phyloP scores from a whole-genome alignment of 2,888 invertebrate genomes.

The Lasioglossum pauxillum region DNA sequence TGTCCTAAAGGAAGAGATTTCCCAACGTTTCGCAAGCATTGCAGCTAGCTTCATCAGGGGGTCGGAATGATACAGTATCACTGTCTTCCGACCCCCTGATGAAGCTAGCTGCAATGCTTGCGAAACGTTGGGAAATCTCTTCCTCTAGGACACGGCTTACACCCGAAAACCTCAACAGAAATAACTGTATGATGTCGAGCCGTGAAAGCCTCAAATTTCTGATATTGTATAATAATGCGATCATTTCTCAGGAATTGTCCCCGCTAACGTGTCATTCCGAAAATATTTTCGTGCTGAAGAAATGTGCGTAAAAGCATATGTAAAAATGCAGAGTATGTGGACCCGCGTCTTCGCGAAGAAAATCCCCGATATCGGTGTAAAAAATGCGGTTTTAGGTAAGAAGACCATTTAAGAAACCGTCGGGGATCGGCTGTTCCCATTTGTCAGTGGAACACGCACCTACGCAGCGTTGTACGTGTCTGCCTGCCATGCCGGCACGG shows the following conservation, averaged over 20 bases:
- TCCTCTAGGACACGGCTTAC: too few species aligned
- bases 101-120: too few species aligned
- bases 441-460: slow-evolving; percentile 19
- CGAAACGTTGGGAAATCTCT: too few species aligned
- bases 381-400: slow-evolving; percentile 10
- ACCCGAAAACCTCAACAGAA: too few species aligned
- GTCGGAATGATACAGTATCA: too few species aligned
- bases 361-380: neutral
- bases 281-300: slow-evolving; percentile 1
- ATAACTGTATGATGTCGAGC: too few species aligned
- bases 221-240: neutral
- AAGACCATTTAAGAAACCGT: slow-evolving; percentile 19
- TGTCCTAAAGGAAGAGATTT: too few species aligned
- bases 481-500: slow-evolving; percentile 1
- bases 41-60: too few species aligned
- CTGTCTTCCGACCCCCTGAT: too few species aligned
- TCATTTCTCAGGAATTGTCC: neutral
- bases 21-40: too few species aligned
- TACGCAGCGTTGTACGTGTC: slow-evolving; percentile 16
- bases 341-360: too few species aligned
- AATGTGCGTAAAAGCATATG: neutral
- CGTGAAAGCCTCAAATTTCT: too few species aligned
- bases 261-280: neutral
- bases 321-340: neutral
- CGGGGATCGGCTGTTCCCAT: slow-evolving; percentile 1